These are phyloP conservation scores for Myotis findleyi DNA, from an alignment of 2,797 vertebrate genomes.

Conservation along the genomic window DNA sequence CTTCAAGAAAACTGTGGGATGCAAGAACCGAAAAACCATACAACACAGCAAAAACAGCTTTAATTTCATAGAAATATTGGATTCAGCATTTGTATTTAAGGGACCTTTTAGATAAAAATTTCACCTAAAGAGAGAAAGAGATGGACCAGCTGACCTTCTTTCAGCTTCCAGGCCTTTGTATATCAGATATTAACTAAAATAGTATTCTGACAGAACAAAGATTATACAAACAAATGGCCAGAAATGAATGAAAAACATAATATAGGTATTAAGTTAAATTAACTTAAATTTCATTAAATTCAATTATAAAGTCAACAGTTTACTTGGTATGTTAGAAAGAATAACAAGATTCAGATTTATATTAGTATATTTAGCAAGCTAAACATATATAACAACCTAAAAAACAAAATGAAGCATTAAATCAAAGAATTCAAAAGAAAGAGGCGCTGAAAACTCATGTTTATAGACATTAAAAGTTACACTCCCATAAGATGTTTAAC, in stretches of 20 bases:
- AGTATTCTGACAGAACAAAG: conserved; percentile 18
- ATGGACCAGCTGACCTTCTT: neutral
- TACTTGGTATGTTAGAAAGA: conserved; percentile 41
- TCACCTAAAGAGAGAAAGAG: neutral
- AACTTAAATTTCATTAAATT: neutral
- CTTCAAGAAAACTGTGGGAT: neutral
- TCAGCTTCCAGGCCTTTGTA: conserved; percentile 40
- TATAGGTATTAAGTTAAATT: conserved; percentile 37
- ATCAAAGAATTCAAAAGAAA: conserved; percentile 56
- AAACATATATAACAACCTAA: neutral
- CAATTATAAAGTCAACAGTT: conserved; percentile 59
- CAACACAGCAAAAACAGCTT: conserved; percentile 23
- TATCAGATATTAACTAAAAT: conserved; percentile 55
- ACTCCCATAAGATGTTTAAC: neutral
- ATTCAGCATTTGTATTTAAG: conserved; percentile 48
- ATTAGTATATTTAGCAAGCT: neutral
- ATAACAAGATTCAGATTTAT: neutral
- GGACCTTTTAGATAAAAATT: conserved; percentile 45
- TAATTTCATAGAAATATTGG: neutral
- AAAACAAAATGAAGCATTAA: neutral
- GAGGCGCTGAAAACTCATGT: neutral
- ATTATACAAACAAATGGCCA: conserved; percentile 58
- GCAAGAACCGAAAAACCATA: neutral
- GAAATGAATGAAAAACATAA: conserved; percentile 59
- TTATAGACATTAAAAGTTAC: conserved; percentile 8